Percentiles rank a stretch among this genome's conserved stretches.
These are phyloP conservation scores for Poecilia gillii DNA, from an alignment of 2,797 vertebrate species.

Conservation along the genomic window DNA sequence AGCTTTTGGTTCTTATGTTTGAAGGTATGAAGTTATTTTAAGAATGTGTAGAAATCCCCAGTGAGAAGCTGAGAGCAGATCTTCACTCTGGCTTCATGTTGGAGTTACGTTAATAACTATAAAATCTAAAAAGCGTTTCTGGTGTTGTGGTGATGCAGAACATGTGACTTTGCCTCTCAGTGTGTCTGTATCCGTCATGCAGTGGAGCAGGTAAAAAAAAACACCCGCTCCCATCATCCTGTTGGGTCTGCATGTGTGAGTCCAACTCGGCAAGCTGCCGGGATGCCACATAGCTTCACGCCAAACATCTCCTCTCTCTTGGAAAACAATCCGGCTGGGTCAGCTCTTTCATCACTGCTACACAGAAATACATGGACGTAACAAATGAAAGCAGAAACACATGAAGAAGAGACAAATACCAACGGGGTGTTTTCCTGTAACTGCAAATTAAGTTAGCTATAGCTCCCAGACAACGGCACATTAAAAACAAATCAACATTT, in stretches of 20 bases:
- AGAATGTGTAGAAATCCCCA: background rate
- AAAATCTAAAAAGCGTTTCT: constrained; percentile 4
- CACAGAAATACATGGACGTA: constrained; percentile 34
- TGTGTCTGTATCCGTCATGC: constrained; percentile 49
- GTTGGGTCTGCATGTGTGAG: constrained; percentile 73
- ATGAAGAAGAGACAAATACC: constrained; percentile 20
- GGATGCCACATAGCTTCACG: constrained; percentile 84
- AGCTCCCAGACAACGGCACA: constrained; percentile 27
- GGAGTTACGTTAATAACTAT: constrained; percentile 43
- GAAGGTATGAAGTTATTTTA: background rate
- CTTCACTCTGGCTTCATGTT: background rate
- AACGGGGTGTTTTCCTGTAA: constrained; percentile 40
- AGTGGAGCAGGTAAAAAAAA: constrained; percentile 75
- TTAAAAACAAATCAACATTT: constrained; percentile 38
- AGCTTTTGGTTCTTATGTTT: background rate
- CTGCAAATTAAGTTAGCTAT: constrained; percentile 26
- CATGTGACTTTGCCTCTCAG: constrained; percentile 30
- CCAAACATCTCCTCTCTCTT: constrained; percentile 84
- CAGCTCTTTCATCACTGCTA: constrained; percentile 38
- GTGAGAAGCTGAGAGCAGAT: background rate
- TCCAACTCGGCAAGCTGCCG: constrained; percentile 81
- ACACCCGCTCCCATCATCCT: constrained; percentile 79
- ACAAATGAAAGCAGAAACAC: constrained; percentile 13
- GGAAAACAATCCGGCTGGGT: constrained; percentile 40
- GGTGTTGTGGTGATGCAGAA: constrained; percentile 5